phyloP scores from a whole-genome alignment of 2,113 vertebrate genomes.

The Ammodytes dubius region DNA sequence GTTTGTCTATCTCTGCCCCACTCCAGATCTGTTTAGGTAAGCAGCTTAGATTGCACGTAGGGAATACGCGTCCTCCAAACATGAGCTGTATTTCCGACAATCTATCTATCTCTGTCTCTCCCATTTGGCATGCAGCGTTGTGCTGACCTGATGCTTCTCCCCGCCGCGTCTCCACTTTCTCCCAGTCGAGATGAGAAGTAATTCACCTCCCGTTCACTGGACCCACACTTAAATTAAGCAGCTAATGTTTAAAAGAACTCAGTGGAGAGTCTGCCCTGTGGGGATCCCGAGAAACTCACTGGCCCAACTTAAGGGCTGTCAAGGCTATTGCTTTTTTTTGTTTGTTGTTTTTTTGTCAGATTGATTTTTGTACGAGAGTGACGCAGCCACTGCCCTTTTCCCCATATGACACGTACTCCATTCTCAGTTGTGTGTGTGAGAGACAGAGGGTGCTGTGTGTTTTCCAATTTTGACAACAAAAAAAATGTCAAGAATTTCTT shows the following conservation, averaged over 20 bases:
- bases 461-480: neutral
- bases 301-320: constrained; percentile 61
- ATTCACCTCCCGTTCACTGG: constrained; percentile 70
- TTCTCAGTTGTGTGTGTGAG: constrained; percentile 26
- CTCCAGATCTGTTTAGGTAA: constrained; percentile 59
- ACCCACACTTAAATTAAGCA: constrained; percentile 75
- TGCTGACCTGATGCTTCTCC: constrained; percentile 70
- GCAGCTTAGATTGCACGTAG: constrained; percentile 62
- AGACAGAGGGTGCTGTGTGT: neutral
- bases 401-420: constrained; percentile 14
- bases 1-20: constrained; percentile 44
- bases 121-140: constrained; percentile 41
- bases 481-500: neutral
- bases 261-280: constrained; percentile 53
- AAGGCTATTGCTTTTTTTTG: constrained; percentile 41
- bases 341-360: constrained; percentile 38
- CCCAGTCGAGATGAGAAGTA: constrained; percentile 62
- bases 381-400: constrained; percentile 46
- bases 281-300: constrained; percentile 53
- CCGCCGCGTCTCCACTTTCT: constrained; percentile 29
- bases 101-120: constrained; percentile 52
- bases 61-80: constrained; percentile 44
- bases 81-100: constrained; percentile 43
- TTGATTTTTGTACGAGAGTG: constrained; percentile 68
- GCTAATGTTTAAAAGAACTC: constrained; percentile 78